Percentiles rank a stretch among this genome's conserved stretches.
Conservation (phyloP, 64 coral and sea anemone species). For the Dendrophyllia cribrosa region DNA sequence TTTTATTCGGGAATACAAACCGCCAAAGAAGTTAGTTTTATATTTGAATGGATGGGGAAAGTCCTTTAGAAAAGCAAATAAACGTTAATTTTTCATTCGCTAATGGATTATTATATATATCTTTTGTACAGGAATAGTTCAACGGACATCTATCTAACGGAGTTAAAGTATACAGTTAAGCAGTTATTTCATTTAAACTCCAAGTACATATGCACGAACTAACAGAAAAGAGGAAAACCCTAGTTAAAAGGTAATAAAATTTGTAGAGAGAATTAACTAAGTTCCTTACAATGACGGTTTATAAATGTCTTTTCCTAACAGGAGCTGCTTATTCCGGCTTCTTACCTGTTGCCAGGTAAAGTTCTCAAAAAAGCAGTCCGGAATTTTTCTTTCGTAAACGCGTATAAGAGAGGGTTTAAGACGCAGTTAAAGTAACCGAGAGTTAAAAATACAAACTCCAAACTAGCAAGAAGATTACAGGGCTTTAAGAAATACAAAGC, state of each 20-base stretch:
- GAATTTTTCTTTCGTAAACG: constrained; percentile 92
- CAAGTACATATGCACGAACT: too few relatives aligned
- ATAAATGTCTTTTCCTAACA: background rate
- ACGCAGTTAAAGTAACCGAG: constrained; percentile 89
- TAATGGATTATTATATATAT: background rate
- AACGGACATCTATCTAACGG: too few relatives aligned
- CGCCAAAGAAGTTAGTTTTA: background rate
- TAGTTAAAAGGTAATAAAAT: too few relatives aligned
- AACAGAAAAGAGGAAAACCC: too few relatives aligned
- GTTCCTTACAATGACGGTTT: background rate
- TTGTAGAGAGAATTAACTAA: background rate
- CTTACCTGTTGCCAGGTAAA: constrained; percentile 50
- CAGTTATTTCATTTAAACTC: too few relatives aligned
- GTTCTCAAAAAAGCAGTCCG: constrained; percentile 76
- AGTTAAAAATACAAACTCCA: constrained; percentile 78
- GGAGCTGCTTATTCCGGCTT: background rate
- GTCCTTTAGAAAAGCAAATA: constrained; percentile 13
- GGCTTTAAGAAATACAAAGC: constrained; percentile 57
- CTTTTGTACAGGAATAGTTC: background rate
- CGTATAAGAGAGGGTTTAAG: constrained; percentile 83
- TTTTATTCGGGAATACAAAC: background rate
- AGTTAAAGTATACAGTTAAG: too few relatives aligned
- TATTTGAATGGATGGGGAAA: constrained; percentile 12
- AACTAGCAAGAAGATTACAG: constrained; percentile 11
- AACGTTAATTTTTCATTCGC: background rate